Conservation (phyloP, 2,797 vertebrate species). For the Girardinus metallicus region DNA sequence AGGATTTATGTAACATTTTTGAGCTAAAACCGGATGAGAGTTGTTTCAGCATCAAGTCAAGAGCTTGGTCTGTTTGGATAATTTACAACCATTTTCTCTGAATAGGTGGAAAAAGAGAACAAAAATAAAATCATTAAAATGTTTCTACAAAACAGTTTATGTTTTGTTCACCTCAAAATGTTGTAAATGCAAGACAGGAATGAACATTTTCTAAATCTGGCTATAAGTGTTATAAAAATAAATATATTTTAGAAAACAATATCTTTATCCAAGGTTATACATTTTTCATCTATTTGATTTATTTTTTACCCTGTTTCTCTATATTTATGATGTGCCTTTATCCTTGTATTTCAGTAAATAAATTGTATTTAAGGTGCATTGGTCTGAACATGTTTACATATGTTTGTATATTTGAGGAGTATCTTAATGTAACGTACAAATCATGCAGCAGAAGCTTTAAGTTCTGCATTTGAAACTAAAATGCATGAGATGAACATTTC, state of each 20-base stretch:
- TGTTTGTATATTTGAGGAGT: background rate
- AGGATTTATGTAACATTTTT: background rate
- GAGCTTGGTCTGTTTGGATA: background rate
- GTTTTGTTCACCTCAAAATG: background rate
- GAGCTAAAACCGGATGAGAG: background rate
- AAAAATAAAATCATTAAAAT: background rate
- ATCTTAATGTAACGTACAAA: background rate
- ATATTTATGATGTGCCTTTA: background rate
- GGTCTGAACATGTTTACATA: background rate
- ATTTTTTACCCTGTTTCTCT: background rate
- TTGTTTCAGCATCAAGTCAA: background rate
- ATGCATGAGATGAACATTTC: background rate
- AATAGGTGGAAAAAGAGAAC: background rate
- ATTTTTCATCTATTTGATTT: background rate
- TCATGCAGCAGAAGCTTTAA: background rate
- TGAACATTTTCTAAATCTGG: background rate
- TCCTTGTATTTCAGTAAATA: background rate
- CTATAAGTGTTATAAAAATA: background rate
- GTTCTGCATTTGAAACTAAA: background rate
- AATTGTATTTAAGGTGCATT: background rate
- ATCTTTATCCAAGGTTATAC: background rate
- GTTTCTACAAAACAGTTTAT: background rate
- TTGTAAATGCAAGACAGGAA: background rate
- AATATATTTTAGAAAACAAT: too few species aligned
- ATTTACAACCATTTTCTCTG: background rate